Percentiles rank a stretch among this genome's conserved stretches.
These are phyloP conservation scores for Tolypeutes matacus DNA, from an alignment of 2,797 vertebrate genomes.

Conservation along the genomic window DNA sequence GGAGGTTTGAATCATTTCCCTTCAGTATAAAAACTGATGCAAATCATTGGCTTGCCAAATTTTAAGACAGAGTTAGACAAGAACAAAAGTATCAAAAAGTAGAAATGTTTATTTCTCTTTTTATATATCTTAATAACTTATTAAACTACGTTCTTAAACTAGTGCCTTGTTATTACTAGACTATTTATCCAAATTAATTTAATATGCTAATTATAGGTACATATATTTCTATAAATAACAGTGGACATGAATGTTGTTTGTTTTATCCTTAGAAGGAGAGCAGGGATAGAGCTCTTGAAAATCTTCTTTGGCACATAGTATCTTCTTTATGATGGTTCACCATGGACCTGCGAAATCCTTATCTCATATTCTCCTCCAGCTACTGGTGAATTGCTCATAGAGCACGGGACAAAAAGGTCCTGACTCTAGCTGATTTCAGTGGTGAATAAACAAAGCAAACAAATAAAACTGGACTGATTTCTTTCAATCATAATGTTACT, in stretches of 20 bases:
- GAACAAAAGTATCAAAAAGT: slow-evolving; percentile 27
- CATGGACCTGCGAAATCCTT: not conserved
- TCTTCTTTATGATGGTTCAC: not conserved
- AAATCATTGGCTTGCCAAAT: slow-evolving; percentile 60
- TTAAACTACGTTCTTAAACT: not conserved
- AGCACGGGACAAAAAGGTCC: rapidly evolving
- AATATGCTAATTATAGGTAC: not conserved
- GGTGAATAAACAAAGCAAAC: not conserved
- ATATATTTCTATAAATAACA: not conserved
- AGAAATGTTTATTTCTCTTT: not conserved
- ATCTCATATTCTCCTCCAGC: not conserved
- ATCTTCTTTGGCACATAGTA: not conserved
- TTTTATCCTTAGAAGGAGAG: not conserved
- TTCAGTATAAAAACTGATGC: slow-evolving; percentile 1
- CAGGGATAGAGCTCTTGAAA: not conserved
- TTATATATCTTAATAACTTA: not conserved
- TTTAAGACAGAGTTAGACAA: slow-evolving; percentile 54
- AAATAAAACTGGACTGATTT: not conserved
- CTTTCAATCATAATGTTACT: not conserved
- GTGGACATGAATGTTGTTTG: not conserved
- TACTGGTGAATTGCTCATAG: not conserved
- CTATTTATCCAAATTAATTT: not conserved
- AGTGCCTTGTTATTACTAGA: not conserved
- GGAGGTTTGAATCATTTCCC: slow-evolving; percentile 53
- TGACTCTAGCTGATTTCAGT: not conserved